Evolutionary conservation across 2,797 vertebrate species (phyloP), one percentile per base, ranked within the genome.

Genomic region (Lacerta viridis): DNA sequence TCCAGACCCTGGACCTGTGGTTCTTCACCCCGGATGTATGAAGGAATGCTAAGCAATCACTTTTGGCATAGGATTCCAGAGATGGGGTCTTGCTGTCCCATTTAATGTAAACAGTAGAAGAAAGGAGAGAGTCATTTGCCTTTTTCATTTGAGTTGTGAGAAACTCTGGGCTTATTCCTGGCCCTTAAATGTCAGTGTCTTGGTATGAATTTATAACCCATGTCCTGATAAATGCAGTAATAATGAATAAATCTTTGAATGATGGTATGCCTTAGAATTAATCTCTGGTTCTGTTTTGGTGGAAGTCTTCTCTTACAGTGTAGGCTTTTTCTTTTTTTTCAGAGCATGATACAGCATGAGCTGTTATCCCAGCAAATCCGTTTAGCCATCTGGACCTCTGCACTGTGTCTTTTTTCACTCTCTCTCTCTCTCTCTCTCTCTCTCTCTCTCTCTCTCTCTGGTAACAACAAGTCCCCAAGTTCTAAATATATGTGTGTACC

Each of bases 341-440:
- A 36, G 77, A 23, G 41, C 83, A 64, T 39, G 77, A 43, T 75
- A 43, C 29, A 80, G 39, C 69, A 81, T 81, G 72, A 89, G 4
- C 71, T 85, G 41, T 72, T 85, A n/a, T 89, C 59, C 77, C 41
- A 81, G 41, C 77, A 80, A 89, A 76, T 89, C 69, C 69, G 25
- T 85, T 89, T 85, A 89, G 78, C 78, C 59, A 85, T 81, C 59
- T 76, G 83, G 72, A 76, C 43, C 78, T 50, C 18, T 75, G 61
- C 78, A 46, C 69, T 81, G 11, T 55, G 13, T 55, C 13, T 55
- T 15, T 55, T 15, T 55, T 33, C 33, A 33, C 41, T 0, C 41
- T 41, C 39, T 39, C 39, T 39, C 39, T 39, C 39, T 39, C 39
- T 39, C 39, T 39, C 39, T 39, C 39, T 39, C 39, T 39, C 39